Base-by-base conservation (phyloP, 1,140 invertebrate genomes). In the Olivierus martensii region DNA sequence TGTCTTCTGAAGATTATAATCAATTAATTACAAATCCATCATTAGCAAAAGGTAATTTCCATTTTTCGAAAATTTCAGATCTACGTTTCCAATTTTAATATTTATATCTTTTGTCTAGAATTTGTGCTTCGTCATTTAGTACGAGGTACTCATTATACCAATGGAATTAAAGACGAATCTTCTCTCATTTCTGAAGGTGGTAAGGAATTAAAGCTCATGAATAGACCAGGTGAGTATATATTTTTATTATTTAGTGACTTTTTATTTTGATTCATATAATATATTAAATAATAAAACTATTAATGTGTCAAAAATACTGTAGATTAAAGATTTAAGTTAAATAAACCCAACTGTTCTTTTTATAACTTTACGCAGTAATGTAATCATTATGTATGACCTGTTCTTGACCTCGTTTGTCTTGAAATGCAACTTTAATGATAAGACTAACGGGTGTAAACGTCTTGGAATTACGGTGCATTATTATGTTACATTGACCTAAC, bases 51-150 rank as follows among this genome's bases (percentile, higher is more conserved):
- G 52, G 52, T 49, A 39, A 35, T n/a, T n/a, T n/a, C n/a, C n/a
- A n/a, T n/a, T n/a, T n/a, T n/a, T n/a, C n/a, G n/a, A n/a, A n/a
- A n/a, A n/a, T n/a, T n/a, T n/a, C n/a, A n/a, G n/a, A n/a, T n/a
- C n/a, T n/a, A n/a, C n/a, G n/a, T n/a, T n/a, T n/a, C n/a, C n/a
- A 46, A 3, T 3, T 46, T 7, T 7, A 34, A 14, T 12, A n/a
- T 2, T 46, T 2, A 2, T 45, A 35, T 37, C 11, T 12, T 5
- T 39, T 28, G 22, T 42, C 15, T 38, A 56, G 54, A 51, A 36
- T 56, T 56, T 34, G 46, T 56, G 2, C 51, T 43, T 37, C 17
- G 45, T 2, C 46, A 51, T 35, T n/a, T 56, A 11, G 54, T 56
- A 10, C 47, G 34, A 22, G 49, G 54, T 14, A 51, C 49, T 11